Evolutionary conservation across 2,888 invertebrate genomes (phyloP).

Genomic region (Xestia ashworthii): DNA sequence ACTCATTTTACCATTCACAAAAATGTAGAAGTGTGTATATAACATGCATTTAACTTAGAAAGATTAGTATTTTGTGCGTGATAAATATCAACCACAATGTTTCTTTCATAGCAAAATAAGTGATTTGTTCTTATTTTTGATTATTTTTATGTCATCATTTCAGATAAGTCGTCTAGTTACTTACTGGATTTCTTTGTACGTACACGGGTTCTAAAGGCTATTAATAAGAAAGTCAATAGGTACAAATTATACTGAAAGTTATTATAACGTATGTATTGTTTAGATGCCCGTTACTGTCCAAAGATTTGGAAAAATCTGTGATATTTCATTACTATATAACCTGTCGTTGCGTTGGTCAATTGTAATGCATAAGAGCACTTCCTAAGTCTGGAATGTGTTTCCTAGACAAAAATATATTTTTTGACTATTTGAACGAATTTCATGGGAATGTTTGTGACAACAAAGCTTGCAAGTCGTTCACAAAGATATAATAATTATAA

Average conservation of each 20-base stretch:
- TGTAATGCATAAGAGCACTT: conserved; percentile 88
- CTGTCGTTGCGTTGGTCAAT: conserved; percentile 91
- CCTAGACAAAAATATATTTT: conserved; percentile 91
- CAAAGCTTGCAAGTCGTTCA: conserved; percentile 88
- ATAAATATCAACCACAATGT: conserved; percentile 83
- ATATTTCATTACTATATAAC: conserved; percentile 89
- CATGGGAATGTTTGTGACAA: conserved; percentile 86
- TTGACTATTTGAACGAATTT: conserved; percentile 90
- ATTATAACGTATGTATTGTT: conserved; percentile 74
- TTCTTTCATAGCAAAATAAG: conserved; percentile 87
- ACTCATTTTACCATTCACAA: conserved; percentile 81
- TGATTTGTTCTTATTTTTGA: conserved; percentile 84
- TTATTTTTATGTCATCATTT: conserved; percentile 85
- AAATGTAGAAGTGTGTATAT: conserved; percentile 85
- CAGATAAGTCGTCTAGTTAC: conserved; percentile 85
- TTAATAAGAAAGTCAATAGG: conserved; percentile 82
- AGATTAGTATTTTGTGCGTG: conserved; percentile 84
- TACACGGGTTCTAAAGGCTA: conserved; percentile 86
- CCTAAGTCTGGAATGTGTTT: conserved; percentile 83
- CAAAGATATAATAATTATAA: conserved; percentile 87
- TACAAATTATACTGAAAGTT: conserved; percentile 83
- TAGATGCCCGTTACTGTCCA: conserved; percentile 89
- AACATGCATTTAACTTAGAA: conserved; percentile 88
- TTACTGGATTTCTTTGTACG: conserved; percentile 88
- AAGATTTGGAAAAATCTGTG: conserved; percentile 91